A percentile compares a stretch with the other conserved stretches of the same genome.
Evolutionary conservation across 1,140 invertebrate genomes (phyloP).

Genomic region (Vollenhovia emeryi): DNA sequence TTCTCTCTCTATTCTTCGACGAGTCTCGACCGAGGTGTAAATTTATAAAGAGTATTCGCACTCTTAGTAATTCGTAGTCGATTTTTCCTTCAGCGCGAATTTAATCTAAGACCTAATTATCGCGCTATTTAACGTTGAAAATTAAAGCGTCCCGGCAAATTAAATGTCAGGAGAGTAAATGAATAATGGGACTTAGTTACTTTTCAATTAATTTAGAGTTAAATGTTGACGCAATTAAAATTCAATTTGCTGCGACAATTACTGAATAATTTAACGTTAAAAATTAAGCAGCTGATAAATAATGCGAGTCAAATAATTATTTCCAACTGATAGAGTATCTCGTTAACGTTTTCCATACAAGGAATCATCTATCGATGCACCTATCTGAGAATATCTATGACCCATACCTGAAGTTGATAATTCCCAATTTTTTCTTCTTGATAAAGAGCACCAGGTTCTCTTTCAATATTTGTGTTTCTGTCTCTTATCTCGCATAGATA

Average conservation of each 20-base stretch:
- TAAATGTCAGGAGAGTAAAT: slow-evolving; percentile 43
- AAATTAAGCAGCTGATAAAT: not conserved
- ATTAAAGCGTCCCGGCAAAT: slow-evolving; percentile 50
- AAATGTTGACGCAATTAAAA: slow-evolving; percentile 26
- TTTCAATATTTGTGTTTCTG: not conserved
- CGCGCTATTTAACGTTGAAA: slow-evolving; percentile 53
- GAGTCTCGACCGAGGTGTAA: not conserved
- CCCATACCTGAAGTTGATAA: not conserved
- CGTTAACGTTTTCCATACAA: not conserved
- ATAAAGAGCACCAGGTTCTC: not conserved
- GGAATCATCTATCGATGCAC: too few relatives aligned
- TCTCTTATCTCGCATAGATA: not conserved
- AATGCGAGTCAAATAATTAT: not conserved
- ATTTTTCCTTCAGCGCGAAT: slow-evolving; percentile 34
- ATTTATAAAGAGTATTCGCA: slow-evolving; percentile 11
- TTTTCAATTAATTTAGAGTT: slow-evolving; percentile 40
- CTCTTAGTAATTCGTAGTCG: slow-evolving; percentile 39
- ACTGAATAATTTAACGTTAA: not conserved
- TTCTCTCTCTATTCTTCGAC: slow-evolving; percentile 20
- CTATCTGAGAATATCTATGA: not conserved
- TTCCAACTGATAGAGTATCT: not conserved
- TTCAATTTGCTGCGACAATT: slow-evolving; percentile 9
- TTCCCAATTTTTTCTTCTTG: not conserved
- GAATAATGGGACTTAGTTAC: slow-evolving; percentile 36
- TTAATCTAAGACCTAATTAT: slow-evolving; percentile 56